These are phyloP conservation scores for Petrocephalus schoutedeni DNA, from an alignment of 2,797 vertebrate species.

Conservation along the genomic window DNA sequence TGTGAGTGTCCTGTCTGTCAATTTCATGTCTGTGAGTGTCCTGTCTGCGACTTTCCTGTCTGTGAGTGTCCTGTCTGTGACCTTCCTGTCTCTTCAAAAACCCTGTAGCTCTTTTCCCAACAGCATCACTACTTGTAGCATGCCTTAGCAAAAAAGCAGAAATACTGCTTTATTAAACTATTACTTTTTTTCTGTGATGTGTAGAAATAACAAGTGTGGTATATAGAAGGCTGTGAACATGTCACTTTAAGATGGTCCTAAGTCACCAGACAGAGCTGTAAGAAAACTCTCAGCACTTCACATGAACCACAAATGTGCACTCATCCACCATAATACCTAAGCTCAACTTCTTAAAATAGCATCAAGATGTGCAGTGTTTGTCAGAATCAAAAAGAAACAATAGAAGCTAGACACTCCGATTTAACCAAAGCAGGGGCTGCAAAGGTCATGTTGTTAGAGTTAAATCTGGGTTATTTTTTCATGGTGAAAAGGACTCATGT, in stretches of 20 bases:
- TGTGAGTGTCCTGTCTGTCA: no score
- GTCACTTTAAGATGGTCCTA: background rate
- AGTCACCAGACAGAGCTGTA: background rate
- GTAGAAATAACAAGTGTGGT: no score
- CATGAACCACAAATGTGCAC: background rate
- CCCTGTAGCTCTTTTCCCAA: background rate
- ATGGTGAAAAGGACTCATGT: background rate
- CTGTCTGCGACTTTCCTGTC: no score
- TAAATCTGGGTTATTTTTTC: background rate
- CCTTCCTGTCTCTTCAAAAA: no score
- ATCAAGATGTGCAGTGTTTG: background rate
- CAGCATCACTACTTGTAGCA: background rate
- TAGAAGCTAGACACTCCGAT: background rate
- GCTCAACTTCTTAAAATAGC: background rate
- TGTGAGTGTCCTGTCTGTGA: no score
- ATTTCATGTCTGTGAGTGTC: no score
- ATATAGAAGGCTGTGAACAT: background rate
- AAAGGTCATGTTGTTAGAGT: constrained; percentile 11
- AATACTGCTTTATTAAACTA: background rate
- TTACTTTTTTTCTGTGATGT: background rate
- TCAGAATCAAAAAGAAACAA: background rate
- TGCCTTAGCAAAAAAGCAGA: background rate
- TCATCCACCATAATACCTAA: background rate
- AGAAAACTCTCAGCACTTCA: background rate
- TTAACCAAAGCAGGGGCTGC: background rate